Evolutionary conservation across 30 jellyfish, hydroid and myxozoan species (phyloP), one percentile per base, ranked within the genome.

Genomic region (Pelagia noctiluca): DNA sequence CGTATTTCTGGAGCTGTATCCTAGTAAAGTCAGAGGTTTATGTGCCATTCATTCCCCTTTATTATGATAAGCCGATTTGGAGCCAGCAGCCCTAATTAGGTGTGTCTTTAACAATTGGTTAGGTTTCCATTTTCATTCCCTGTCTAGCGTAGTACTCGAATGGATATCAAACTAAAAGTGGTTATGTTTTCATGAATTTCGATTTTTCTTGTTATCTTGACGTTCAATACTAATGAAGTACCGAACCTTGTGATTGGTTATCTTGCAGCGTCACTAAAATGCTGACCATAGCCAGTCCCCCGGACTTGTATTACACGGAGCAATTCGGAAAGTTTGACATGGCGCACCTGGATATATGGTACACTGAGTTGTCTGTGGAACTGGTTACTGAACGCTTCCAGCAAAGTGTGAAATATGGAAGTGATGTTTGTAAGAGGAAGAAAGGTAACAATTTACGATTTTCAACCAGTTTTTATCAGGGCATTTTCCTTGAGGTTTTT

Each of bases 251-350:
- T 16, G 7, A n/a, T 62, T 3, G 18, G 30, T 21, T 21, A 21
- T 21, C 3, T 21, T 11, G 13, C 29, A 62, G 30, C 48, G 23
- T 72, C 37, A 21, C 91, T 1, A 74, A 75, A 38, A 83, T 84
- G 93, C 30, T 93, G 42, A 86, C 98, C 22, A 85, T 93, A 16
- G 98, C 90, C 18, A 82, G 91, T n/a, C 98, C 98, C 38, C 85
- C 83, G 49, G 63, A 57, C 5, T 54, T 93, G 29, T 3, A 85
- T 10, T 24, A 82, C 28, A 29, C 30, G 53, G 25, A 21, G 0
- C 93, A 34, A 3, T 93, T 29, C 76, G 98, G 98, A 16, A 50
- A 50, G 3, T 93, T 93, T 70, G 98, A 93, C 77, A 80, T 93
- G 92, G 96, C 98, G 0, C 98, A 93, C 57, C 74, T 93, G 36